These are phyloP conservation scores for Podargus strigoides DNA, from an alignment of 2,797 vertebrate species.

Conservation along the genomic window DNA sequence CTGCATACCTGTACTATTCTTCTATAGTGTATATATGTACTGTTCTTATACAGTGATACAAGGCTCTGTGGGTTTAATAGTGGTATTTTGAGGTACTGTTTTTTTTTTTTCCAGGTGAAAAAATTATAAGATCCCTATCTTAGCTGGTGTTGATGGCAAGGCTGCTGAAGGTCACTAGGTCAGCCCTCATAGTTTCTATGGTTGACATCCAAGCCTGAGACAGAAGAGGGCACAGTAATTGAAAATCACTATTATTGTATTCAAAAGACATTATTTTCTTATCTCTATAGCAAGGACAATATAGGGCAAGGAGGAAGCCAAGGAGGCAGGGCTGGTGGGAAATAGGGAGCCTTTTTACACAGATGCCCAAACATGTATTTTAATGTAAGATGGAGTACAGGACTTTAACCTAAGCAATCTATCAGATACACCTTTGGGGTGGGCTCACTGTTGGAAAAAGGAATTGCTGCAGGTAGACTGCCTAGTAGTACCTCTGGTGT, in stretches of 20 bases:
- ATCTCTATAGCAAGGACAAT: not conserved
- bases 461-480: not conserved
- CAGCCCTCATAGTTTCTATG: not conserved
- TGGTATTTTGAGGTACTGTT: not conserved
- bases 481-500: not conserved
- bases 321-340: not conserved
- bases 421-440: not conserved
- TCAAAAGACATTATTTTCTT: not conserved
- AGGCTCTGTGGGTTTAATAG: not conserved
- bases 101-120: not conserved
- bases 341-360: not conserved
- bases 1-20: not conserved
- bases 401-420: not conserved
- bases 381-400: not conserved
- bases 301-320: not conserved
- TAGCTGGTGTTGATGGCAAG: not conserved
- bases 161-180: not conserved
- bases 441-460: not conserved
- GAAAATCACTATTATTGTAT: not conserved
- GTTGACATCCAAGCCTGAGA: not conserved
- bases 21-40: too few species aligned
- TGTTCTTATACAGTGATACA: not conserved
- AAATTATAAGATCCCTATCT: not conserved
- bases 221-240: not conserved
- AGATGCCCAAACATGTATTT: not conserved